Conservation (phyloP, 1,140 invertebrate species). For the Eupeodes corollae region DNA sequence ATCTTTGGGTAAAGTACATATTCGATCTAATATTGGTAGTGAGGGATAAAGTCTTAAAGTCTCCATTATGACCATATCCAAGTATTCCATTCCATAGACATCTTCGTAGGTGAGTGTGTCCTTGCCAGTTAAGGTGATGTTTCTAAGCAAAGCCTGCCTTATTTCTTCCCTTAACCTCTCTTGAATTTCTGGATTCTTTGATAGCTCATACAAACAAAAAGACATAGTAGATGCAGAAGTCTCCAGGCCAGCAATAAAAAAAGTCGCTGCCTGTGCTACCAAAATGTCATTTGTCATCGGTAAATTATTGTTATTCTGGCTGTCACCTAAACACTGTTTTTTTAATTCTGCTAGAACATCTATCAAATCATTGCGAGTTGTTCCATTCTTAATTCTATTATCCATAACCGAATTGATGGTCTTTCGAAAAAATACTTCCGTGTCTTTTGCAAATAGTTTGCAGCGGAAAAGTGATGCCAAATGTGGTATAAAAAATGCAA, state of each 20-base stretch:
- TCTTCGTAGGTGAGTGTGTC: constrained; percentile 37
- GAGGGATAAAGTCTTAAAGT: constrained; percentile 48
- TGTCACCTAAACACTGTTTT: constrained; percentile 22
- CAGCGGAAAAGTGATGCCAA: constrained; percentile 10
- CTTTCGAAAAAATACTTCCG: constrained; percentile 24
- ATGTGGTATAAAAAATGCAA: constrained; percentile 37
- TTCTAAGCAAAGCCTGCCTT: constrained; percentile 25
- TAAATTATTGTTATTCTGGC: constrained; percentile 8
- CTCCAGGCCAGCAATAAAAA: constrained; percentile 50
- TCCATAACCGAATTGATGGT: constrained; percentile 35
- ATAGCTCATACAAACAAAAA: constrained; percentile 41
- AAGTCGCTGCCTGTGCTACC: constrained; percentile 49
- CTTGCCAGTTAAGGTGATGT: constrained; percentile 31
- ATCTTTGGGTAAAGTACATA: constrained; percentile 19
- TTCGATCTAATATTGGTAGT: constrained; percentile 42
- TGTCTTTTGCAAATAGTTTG: constrained; percentile 21
- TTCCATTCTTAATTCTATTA: constrained; percentile 24
- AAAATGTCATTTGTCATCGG: constrained; percentile 37
- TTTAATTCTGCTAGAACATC: constrained; percentile 34
- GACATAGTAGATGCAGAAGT: constrained; percentile 39
- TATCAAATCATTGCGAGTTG: constrained; percentile 37
- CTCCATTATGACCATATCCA: constrained; percentile 40
- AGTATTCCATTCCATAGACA: constrained; percentile 37
- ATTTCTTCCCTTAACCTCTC: constrained; percentile 38
- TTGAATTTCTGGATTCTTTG: constrained; percentile 38